phyloP scores from a whole-genome alignment of 1,140 invertebrate genomes.

The Cotesia vestalis region DNA sequence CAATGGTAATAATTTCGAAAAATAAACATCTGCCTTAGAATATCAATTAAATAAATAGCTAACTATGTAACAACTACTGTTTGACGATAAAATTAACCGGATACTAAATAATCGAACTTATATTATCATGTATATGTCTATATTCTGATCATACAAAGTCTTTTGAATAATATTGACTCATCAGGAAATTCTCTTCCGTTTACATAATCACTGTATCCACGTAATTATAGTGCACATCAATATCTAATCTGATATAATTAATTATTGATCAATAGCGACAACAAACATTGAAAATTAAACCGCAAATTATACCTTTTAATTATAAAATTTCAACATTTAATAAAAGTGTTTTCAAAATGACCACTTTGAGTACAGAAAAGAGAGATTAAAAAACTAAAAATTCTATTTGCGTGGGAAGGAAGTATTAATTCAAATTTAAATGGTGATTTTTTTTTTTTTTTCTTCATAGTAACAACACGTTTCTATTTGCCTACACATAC shows the following conservation, averaged over 20 bases:
- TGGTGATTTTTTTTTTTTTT: not conserved
- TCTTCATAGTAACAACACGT: not conserved
- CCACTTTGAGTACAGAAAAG: not conserved
- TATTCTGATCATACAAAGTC: too few species aligned
- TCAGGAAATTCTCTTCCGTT: slow-evolving; percentile 42
- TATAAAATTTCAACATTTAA: too few species aligned
- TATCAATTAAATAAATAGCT: too few species aligned
- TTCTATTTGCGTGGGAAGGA: not conserved
- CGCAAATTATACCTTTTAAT: too few species aligned
- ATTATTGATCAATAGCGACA: not conserved
- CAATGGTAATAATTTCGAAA: too few species aligned
- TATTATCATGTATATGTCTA: not conserved
- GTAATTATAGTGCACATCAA: not conserved
- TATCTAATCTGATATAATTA: not conserved
- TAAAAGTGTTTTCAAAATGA: too few species aligned
- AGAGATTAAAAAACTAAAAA: not conserved
- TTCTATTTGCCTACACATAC: slow-evolving; percentile 24
- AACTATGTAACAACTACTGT: too few species aligned
- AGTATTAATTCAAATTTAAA: slow-evolving; percentile 1
- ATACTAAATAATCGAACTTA: not conserved
- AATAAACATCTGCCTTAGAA: too few species aligned
- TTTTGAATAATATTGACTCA: slow-evolving; percentile 32
- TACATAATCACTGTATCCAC: slow-evolving; percentile 31
- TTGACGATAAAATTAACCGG: not conserved
- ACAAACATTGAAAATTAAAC: too few species aligned